phyloP scores from a whole-genome alignment of 2,888 invertebrate genomes.

The Anthophora plumipes region DNA sequence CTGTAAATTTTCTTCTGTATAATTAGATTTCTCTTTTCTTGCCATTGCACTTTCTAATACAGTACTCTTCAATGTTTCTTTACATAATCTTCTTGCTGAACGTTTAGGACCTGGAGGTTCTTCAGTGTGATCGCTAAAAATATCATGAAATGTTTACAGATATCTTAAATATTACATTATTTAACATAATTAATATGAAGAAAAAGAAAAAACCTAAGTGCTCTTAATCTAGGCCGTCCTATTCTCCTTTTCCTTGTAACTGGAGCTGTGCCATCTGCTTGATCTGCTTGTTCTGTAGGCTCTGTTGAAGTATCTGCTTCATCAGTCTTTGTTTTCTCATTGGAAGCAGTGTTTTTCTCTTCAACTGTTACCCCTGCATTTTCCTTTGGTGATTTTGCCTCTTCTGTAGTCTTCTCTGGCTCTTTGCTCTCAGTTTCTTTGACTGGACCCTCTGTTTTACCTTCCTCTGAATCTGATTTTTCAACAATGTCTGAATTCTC shows the following conservation, averaged over 20 bases:
- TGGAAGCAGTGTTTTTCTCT: constrained; percentile 46
- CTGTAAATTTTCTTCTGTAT: constrained; percentile 82
- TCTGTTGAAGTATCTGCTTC: constrained; percentile 40
- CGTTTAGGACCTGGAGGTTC: constrained; percentile 86
- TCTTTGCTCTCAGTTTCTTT: constrained; percentile 58
- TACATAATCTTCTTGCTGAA: constrained; percentile 88
- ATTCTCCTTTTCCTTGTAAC: constrained; percentile 77
- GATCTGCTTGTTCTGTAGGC: constrained; percentile 38
- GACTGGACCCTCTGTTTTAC: constrained; percentile 44
- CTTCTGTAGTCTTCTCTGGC: constrained; percentile 19
- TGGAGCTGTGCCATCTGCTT: constrained; percentile 59
- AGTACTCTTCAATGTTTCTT: constrained; percentile 86
- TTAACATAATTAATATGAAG: constrained; percentile 31
- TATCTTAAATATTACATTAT: constrained; percentile 16
- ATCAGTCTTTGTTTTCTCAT: constrained; percentile 52
- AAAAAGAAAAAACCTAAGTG: constrained; percentile 74
- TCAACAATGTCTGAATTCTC: constrained; percentile 82
- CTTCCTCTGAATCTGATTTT: constrained; percentile 86
- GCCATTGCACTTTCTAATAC: constrained; percentile 90
- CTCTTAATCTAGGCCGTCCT: constrained; percentile 75
- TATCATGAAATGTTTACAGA: constrained; percentile 54
- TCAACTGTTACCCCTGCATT: constrained; percentile 18
- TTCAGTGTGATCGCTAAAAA: constrained; percentile 78
- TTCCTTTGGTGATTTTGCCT: constrained; percentile 30
- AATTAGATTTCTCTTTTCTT: constrained; percentile 90